Conservation (phyloP, 2,888 invertebrate genomes). For the Oxystoma pomonae region DNA sequence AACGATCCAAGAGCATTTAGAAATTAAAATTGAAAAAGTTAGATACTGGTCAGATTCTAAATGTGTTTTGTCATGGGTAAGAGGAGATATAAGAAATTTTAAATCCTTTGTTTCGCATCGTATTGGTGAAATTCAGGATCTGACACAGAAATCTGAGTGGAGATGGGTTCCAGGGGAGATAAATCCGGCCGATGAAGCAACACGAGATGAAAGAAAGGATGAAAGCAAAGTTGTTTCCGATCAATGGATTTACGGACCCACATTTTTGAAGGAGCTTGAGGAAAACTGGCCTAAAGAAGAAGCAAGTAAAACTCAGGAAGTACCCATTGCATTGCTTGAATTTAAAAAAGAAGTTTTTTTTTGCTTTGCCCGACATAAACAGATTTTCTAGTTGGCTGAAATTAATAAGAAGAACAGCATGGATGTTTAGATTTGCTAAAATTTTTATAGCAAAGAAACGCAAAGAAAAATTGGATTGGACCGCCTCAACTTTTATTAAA, state of each 20-base stretch:
- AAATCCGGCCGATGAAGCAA: not conserved
- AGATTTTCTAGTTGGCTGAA: not conserved
- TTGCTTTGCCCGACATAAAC: not conserved
- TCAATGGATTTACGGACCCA: not conserved
- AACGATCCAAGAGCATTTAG: not conserved
- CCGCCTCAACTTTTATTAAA: not conserved
- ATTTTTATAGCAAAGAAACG: not conserved
- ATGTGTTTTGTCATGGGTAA: not conserved
- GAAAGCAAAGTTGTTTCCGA: not conserved
- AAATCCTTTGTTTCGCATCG: not conserved
- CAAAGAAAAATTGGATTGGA: not conserved
- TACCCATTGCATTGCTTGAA: not conserved
- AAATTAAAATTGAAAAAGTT: not conserved
- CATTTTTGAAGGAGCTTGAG: not conserved
- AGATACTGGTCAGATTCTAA: not conserved
- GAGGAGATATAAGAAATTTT: not conserved
- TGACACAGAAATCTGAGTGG: not conserved
- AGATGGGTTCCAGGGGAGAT: not conserved
- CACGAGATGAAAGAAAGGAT: not conserved
- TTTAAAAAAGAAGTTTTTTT: not conserved
- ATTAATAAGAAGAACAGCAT: not conserved
- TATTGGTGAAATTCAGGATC: not conserved
- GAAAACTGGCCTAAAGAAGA: not conserved
- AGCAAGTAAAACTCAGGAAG: not conserved
- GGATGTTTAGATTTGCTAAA: not conserved